These are phyloP conservation scores for Etheostoma spectabile DNA, from an alignment of 2,113 vertebrate genomes.

Conservation along the genomic window DNA sequence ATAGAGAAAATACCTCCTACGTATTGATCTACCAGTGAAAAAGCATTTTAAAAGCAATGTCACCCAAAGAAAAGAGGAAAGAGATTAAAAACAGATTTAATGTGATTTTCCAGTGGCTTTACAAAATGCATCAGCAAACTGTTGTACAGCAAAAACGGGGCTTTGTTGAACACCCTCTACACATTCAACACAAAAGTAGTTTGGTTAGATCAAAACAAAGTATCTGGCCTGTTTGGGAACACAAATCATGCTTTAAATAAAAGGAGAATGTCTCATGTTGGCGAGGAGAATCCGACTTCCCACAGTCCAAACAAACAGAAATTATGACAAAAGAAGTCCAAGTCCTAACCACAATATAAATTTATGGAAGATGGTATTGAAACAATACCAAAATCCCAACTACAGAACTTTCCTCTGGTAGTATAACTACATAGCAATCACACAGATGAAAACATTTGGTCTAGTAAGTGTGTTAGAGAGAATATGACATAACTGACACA, in stretches of 20 bases:
- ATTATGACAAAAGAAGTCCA: slow-evolving; percentile 14
- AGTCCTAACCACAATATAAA: slow-evolving; percentile 10
- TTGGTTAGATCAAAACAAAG: slow-evolving; percentile 26
- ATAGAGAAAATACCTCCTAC: slow-evolving; percentile 3
- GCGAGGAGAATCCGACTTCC: not conserved
- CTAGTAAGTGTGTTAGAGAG: not conserved
- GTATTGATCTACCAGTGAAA: slow-evolving; percentile 12
- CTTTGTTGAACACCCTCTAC: slow-evolving; percentile 17
- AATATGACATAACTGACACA: not conserved
- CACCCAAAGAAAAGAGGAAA: slow-evolving; percentile 20
- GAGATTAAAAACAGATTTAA: slow-evolving; percentile 35
- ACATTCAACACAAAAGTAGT: slow-evolving; percentile 25
- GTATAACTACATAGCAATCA: slow-evolving; percentile 10
- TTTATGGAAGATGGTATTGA: slow-evolving; percentile 16
- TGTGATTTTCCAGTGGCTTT: slow-evolving; percentile 42
- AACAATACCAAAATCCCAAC: slow-evolving; percentile 1
- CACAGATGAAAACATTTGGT: slow-evolving; percentile 22
- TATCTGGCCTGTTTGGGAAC: slow-evolving; percentile 18
- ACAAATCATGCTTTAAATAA: slow-evolving; percentile 35
- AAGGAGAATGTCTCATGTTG: not conserved
- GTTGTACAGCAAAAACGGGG: not conserved
- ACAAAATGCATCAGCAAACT: slow-evolving; percentile 24
- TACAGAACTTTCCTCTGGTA: slow-evolving; percentile 10
- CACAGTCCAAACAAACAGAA: slow-evolving; percentile 32
- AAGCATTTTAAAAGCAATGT: slow-evolving; percentile 12